Base-by-base conservation (phyloP, 2,888 invertebrate species). In the Calliphora vomitoria region DNA sequence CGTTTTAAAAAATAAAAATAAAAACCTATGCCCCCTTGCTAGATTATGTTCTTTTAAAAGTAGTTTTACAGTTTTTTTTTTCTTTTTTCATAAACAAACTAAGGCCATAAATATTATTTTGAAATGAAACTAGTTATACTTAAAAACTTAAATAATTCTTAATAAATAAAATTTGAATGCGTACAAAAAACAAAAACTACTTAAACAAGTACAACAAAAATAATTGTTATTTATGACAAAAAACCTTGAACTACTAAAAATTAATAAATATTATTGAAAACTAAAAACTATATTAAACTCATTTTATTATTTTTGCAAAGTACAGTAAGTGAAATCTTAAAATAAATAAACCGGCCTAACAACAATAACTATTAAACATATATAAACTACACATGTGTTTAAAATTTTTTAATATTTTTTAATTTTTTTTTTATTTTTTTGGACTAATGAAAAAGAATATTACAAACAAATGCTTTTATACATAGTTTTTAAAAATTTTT, bases 171-270 rank as follows among this genome's bases (percentile, higher is more conserved):
- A 55, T 10, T 20, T 10, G 5, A 62, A 31, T n/a, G 38, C 8
- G 15, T 35, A 6, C 6, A 62, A n/a, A n/a, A 11, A 64, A 64
- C 15, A 25, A 18, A 18, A 71, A 53, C 50, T 31, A 50, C 47
- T 13, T 47, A 35, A 69, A 38, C 13, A 53, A n/a, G n/a, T n/a
- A 53, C 50, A 5, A 50, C 50, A 58, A 41, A 44, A 38, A 25
- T 58, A 58, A 66, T 58, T 79, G 15, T 71, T 84, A 53, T 74
- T 72, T 38, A 74, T 79, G 41, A 55, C 11, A 25, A 31, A 60
- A 79, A 74, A 80, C 84, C 84, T 75, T 85, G 80, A 85, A 85
- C 85, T 85, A 85, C 85, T 85, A 85, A 85, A 84, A 66, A 53
- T 41, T 82, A 53, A 53, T 66, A 62, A 68, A 75, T 64, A 75